A percentile compares a stretch with the other conserved stretches of the same genome.
phyloP scores from a whole-genome alignment of 1,140 invertebrate species.

The Zaprionus kolodkinae region DNA sequence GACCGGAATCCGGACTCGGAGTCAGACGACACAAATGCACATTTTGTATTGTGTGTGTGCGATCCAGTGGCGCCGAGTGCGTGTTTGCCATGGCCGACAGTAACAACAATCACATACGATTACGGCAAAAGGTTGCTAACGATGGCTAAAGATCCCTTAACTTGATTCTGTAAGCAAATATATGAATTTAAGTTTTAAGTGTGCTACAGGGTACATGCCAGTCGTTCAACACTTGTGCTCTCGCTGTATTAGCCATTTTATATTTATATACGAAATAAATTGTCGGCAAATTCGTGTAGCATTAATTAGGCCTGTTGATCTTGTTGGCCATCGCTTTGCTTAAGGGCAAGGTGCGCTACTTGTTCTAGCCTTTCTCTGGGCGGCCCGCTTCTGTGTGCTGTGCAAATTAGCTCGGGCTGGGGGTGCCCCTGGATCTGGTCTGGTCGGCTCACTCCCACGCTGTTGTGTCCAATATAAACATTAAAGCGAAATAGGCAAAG shows the following conservation, averaged over 20 bases:
- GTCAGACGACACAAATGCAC: slow-evolving; percentile 37
- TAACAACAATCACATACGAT: slow-evolving; percentile 43
- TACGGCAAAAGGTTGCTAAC: neutral
- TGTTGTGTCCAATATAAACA: slow-evolving; percentile 35
- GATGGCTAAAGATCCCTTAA: no score
- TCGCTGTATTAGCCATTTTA: slow-evolving; percentile 12
- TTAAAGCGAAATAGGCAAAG: slow-evolving; percentile 34
- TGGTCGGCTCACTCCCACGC: slow-evolving; percentile 56
- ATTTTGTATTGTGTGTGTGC: slow-evolving; percentile 17
- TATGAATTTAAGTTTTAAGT: no score
- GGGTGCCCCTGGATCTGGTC: slow-evolving; percentile 59
- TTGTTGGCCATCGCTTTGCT: slow-evolving; percentile 34
- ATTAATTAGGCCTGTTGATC: slow-evolving; percentile 62
- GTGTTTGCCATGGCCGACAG: slow-evolving; percentile 36
- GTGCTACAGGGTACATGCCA: neutral
- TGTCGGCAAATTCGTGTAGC: slow-evolving; percentile 43
- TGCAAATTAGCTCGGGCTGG: slow-evolving; percentile 36
- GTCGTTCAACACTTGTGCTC: neutral
- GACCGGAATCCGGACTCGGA: slow-evolving; percentile 1
- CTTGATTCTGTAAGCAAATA: no score
- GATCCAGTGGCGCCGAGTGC: slow-evolving; percentile 22
- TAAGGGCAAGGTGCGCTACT: slow-evolving; percentile 56
- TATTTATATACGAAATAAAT: slow-evolving; percentile 38
- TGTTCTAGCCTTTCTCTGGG: neutral
- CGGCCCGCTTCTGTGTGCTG: slow-evolving; percentile 10